Evolutionary conservation across 2,113 vertebrate species (phyloP).

Genomic region (Dolichotis patagonum): DNA sequence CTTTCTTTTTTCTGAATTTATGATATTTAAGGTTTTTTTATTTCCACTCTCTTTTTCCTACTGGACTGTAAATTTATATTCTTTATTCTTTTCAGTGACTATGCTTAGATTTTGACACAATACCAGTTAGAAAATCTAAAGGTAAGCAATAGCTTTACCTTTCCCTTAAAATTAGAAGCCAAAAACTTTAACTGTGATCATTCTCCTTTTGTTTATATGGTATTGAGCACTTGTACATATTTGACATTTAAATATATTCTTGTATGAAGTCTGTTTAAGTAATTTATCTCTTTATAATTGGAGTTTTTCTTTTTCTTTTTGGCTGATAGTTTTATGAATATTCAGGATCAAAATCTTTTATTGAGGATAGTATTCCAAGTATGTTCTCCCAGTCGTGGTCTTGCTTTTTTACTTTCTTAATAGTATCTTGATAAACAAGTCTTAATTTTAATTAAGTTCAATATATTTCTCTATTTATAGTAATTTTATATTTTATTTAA

Average conservation of each 20-base stretch:
- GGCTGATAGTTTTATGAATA: not conserved
- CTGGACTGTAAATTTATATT: not conserved
- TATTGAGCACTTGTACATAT: not conserved
- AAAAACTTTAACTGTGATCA: not conserved
- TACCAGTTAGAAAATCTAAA: not conserved
- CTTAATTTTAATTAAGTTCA: constrained; percentile 29
- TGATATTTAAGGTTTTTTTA: not conserved
- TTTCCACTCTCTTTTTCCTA: not conserved
- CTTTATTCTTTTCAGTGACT: not conserved
- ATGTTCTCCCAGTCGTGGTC: not conserved
- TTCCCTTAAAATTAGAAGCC: constrained; percentile 1
- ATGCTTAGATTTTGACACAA: constrained; percentile 8
- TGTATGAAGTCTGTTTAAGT: not conserved
- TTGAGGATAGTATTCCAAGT: not conserved
- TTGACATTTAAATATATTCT: not conserved
- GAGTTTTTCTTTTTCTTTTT: not conserved
- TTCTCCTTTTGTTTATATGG: constrained; percentile 20
- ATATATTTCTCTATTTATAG: not conserved
- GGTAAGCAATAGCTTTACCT: not conserved
- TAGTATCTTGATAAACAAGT: not conserved
- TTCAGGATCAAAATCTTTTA: not conserved
- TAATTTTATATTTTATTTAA: not conserved
- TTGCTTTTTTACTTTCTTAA: constrained; percentile 7
- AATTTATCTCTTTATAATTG: not conserved
- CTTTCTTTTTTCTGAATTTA: not conserved